phyloP scores from a whole-genome alignment of 2,797 vertebrate species.

The Ambastaia sidthimunki region DNA sequence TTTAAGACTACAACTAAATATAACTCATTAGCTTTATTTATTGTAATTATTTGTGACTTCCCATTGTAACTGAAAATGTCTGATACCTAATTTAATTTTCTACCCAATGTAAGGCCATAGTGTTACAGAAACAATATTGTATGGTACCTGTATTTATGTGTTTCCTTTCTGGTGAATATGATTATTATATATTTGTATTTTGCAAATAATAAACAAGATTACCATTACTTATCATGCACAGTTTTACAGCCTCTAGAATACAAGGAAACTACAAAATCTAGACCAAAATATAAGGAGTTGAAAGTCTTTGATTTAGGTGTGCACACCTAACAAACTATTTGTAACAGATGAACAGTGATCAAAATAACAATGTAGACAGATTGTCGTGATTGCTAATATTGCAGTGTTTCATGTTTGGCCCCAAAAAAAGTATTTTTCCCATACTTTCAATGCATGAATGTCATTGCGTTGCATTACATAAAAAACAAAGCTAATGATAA shows the following conservation, averaged over 20 bases:
- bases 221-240: neutral
- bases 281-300: neutral
- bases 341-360: neutral
- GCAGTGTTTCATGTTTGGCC: slow-evolving; percentile 5
- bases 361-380: slow-evolving; percentile 4
- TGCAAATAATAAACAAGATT: neutral
- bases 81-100: slow-evolving; percentile 4
- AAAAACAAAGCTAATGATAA: too few species aligned
- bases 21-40: slow-evolving; percentile 6
- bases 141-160: slow-evolving; percentile 12
- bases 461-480: neutral
- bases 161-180: neutral
- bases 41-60: slow-evolving; percentile 9
- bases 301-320: neutral
- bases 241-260: neutral
- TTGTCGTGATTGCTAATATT: slow-evolving; percentile 35
- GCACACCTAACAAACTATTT: neutral
- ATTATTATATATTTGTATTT: neutral
- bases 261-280: neutral
- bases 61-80: slow-evolving; percentile 31
- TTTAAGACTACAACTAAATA: slow-evolving; percentile 29
- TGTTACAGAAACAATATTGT: slow-evolving; percentile 10
- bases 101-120: slow-evolving; percentile 42
- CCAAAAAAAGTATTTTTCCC: neutral
- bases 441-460: neutral